Conservation (phyloP, 2,888 invertebrate genomes). For the Macrophya alboannulata region DNA sequence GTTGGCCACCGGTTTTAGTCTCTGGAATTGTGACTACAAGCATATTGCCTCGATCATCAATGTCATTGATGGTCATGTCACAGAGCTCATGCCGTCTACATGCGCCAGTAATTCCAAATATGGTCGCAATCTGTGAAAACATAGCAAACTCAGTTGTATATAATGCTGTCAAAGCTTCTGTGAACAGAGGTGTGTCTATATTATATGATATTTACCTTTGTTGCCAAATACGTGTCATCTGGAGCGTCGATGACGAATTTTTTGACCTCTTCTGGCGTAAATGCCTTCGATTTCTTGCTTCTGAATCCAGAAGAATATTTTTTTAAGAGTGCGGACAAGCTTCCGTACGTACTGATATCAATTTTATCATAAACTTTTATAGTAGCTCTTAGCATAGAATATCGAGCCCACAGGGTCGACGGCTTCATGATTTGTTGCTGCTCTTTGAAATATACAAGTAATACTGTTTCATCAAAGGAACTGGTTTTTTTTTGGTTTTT, state of each 20-base stretch:
- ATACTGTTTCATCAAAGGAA: slow-evolving; percentile 6
- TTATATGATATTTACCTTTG: no score
- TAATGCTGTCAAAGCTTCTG: no score
- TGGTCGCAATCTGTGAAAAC: slow-evolving; percentile 55
- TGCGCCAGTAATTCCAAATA: slow-evolving; percentile 57
- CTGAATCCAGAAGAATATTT: slow-evolving; percentile 25
- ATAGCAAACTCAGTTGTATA: neutral
- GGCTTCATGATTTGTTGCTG: slow-evolving; percentile 19
- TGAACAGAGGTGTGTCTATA: no score
- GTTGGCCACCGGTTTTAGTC: slow-evolving; percentile 37
- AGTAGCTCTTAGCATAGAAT: slow-evolving; percentile 10
- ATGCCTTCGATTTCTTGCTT: slow-evolving; percentile 34
- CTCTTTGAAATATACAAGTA: slow-evolving; percentile 33
- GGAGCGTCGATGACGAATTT: slow-evolving; percentile 57
- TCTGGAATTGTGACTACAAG: slow-evolving; percentile 55
- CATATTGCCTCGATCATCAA: slow-evolving; percentile 57
- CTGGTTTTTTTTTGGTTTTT: neutral
- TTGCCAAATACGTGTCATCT: neutral
- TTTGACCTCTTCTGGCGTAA: slow-evolving; percentile 39
- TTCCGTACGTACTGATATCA: slow-evolving; percentile 24
- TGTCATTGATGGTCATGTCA: slow-evolving; percentile 53
- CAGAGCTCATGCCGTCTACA: slow-evolving; percentile 55
- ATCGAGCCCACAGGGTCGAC: slow-evolving; percentile 8
- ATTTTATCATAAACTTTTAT: slow-evolving; percentile 37
- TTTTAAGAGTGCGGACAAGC: slow-evolving; percentile 3